These are phyloP conservation scores for Limnephilus marmoratus DNA, from an alignment of 2,888 invertebrate species.

Conservation along the genomic window DNA sequence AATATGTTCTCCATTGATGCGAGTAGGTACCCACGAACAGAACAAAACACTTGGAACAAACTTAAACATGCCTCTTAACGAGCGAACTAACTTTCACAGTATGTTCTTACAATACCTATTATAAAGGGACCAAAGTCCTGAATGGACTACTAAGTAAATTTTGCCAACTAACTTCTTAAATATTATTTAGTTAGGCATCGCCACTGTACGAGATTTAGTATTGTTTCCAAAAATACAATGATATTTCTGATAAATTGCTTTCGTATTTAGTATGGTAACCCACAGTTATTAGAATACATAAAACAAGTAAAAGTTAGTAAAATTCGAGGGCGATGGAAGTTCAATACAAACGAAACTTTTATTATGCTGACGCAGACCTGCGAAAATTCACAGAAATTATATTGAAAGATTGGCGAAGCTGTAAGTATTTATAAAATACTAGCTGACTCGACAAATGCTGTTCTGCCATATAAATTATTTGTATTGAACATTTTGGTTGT, in stretches of 20 bases:
- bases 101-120: background rate
- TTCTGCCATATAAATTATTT: too few species aligned
- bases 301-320: too few species aligned
- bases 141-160: background rate
- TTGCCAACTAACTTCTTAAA: background rate
- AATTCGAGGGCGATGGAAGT: background rate
- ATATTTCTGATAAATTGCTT: background rate
- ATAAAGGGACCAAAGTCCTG: background rate
- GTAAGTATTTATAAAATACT: too few species aligned
- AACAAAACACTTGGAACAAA: background rate
- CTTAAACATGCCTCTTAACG: background rate
- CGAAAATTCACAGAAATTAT: too few species aligned
- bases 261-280: background rate
- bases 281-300: background rate
- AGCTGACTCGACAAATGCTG: too few species aligned
- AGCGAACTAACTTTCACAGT: background rate
- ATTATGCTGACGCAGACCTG: too few species aligned
- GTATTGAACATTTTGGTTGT: too few species aligned
- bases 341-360: too few species aligned
- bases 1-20: background rate
- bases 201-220: background rate
- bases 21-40: background rate
- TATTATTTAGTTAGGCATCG: background rate
- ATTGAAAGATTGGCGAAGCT: too few species aligned
- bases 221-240: background rate